Percentiles rank a stretch among this genome's conserved stretches.
phyloP scores from a whole-genome alignment of 2,888 invertebrate species.

The Dasypogon diadema region DNA sequence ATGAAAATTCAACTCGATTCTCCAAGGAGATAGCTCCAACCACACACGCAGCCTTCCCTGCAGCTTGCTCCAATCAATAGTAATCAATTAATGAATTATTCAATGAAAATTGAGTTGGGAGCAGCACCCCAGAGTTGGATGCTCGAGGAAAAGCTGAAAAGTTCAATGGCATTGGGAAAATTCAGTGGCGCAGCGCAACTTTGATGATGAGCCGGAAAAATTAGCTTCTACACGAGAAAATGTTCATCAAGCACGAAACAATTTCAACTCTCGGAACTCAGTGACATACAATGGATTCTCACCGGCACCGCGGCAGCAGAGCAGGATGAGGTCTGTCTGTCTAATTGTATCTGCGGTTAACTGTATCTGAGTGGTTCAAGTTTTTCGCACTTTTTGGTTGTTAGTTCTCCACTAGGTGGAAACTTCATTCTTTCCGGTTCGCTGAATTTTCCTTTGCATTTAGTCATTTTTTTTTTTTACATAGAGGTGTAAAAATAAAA shows the following conservation, averaged over 20 bases:
- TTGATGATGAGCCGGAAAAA: conserved; percentile 26
- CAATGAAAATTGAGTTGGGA: neutral
- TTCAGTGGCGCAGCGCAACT: conserved; percentile 8
- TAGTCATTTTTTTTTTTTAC: neutral
- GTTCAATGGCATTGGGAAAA: conserved; percentile 18
- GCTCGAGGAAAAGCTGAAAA: neutral
- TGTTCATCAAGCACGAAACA: conserved; percentile 23
- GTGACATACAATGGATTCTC: neutral
- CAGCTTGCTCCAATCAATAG: neutral
- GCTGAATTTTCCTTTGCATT: conserved; percentile 10
- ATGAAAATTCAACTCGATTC: neutral
- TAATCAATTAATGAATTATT: conserved; percentile 15
- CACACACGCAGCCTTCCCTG: neutral
- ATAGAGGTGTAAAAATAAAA: conserved; percentile 8
- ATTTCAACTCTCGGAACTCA: conserved; percentile 4
- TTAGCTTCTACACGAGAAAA: conserved; percentile 31
- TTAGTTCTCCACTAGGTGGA: neutral
- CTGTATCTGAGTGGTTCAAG: conserved; percentile 16
- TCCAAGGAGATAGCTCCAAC: too few relatives aligned
- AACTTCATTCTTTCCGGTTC: conserved; percentile 6
- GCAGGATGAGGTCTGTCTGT: neutral
- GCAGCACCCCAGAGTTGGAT: neutral
- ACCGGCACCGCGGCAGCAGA: neutral
- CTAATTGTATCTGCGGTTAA: neutral
- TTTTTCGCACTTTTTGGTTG: neutral